Evolutionary conservation across 23 tunicate genomes (phyloP).

Genomic region (Diplosoma virens): DNA sequence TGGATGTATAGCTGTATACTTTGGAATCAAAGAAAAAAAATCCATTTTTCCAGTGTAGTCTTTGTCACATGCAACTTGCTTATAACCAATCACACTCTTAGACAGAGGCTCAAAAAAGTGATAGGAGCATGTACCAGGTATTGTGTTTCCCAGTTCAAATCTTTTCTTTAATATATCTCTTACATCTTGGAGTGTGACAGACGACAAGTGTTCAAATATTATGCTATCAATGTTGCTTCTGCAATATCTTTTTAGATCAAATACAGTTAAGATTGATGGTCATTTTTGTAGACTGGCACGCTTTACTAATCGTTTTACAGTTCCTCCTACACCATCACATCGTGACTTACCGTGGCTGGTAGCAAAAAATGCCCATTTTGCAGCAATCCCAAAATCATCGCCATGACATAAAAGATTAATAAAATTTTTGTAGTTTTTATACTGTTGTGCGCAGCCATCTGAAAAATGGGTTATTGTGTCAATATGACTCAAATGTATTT

Average conservation of each 20-base stretch:
- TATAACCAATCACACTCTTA: not conserved
- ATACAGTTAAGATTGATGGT: not conserved
- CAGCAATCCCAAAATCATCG: not conserved
- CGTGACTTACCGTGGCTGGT: slow-evolving; percentile 15
- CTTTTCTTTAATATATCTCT: not conserved
- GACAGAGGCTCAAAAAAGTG: not conserved
- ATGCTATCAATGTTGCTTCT: not conserved
- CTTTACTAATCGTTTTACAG: slow-evolving; percentile 1
- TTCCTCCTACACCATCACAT: slow-evolving; percentile 20
- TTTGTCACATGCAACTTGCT: not conserved
- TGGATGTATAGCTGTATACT: not conserved
- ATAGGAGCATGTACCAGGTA: not conserved
- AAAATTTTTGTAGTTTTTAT: slow-evolving; percentile 27
- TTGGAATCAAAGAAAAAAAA: not conserved
- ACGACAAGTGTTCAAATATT: not conserved
- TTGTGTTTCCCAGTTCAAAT: not conserved
- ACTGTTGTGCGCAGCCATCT: slow-evolving; percentile 14
- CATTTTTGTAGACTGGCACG: slow-evolving; percentile 7
- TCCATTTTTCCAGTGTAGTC: not conserved
- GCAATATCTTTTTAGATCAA: not conserved
- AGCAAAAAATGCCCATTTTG: slow-evolving; percentile 3
- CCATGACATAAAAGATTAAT: not conserved
- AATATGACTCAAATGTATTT: not conserved
- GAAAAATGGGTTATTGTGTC: not conserved
- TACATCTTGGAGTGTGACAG: not conserved